phyloP scores from a whole-genome alignment of 2,797 vertebrate genomes.

The Coreius guichenoti region DNA sequence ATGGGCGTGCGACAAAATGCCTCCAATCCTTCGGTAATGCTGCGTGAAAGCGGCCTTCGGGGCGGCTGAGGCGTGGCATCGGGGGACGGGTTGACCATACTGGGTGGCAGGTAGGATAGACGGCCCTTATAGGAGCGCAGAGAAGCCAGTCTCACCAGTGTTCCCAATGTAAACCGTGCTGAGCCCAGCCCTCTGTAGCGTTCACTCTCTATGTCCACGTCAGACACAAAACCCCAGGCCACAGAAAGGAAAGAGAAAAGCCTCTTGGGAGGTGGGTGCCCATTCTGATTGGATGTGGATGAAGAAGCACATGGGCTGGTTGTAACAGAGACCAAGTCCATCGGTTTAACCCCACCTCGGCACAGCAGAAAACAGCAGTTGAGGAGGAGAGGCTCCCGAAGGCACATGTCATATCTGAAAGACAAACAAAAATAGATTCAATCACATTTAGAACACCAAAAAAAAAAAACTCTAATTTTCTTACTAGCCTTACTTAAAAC shows the following conservation, averaged over 20 bases:
- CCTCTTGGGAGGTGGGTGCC: conserved; percentile 72
- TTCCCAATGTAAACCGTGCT: conserved; percentile 90
- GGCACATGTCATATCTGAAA: conserved; percentile 87
- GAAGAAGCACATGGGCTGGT: conserved; percentile 76
- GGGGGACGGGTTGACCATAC: conserved; percentile 68
- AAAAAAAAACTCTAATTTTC: neutral
- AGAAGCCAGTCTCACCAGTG: conserved; percentile 86
- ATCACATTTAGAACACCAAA: neutral
- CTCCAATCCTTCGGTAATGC: conserved; percentile 82
- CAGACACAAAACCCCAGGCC: conserved; percentile 94
- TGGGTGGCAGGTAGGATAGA: conserved; percentile 88
- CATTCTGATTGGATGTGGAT: conserved; percentile 68
- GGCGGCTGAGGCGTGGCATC: conserved; percentile 73
- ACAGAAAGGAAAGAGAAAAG: conserved; percentile 93
- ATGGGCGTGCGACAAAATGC: conserved; percentile 77
- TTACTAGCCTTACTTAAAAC: neutral
- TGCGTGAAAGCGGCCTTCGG: conserved; percentile 82
- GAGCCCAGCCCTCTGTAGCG: conserved; percentile 89
- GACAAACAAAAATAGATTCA: conserved; percentile 33
- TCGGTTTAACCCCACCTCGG: conserved; percentile 82
- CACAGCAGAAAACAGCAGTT: conserved; percentile 92
- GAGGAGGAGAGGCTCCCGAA: conserved; percentile 89
- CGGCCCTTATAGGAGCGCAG: conserved; percentile 90
- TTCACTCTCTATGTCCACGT: conserved; percentile 95
- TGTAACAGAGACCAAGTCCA: conserved; percentile 92